phyloP scores from a whole-genome alignment of 1,140 invertebrate species.

The Diuraphis noxia region DNA sequence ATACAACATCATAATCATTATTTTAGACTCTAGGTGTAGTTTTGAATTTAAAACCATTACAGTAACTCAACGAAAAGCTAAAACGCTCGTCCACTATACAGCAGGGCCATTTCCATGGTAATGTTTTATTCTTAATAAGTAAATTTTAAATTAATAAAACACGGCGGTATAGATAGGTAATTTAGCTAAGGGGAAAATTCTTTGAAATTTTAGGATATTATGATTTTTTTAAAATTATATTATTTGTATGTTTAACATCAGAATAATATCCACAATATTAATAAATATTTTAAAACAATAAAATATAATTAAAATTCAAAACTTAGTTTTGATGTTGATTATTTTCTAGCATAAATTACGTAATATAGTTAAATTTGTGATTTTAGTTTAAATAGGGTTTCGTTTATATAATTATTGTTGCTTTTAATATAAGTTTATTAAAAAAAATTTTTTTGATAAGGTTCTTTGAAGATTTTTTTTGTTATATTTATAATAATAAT shows the following conservation, averaged over 20 bases:
- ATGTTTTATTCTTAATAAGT: neutral
- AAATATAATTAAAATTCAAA: neutral
- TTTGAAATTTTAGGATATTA: neutral
- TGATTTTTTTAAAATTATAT: neutral
- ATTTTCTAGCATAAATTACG: neutral
- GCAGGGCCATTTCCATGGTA: neutral
- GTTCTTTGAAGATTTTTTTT: neutral
- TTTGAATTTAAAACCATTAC: neutral
- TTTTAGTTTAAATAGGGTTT: neutral
- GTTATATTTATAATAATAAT: neutral
- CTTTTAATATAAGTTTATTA: neutral
- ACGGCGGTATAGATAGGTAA: neutral
- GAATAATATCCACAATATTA: neutral
- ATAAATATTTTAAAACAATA: no score
- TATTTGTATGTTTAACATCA: neutral
- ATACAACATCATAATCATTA: neutral
- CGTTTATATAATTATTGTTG: neutral
- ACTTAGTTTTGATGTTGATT: neutral
- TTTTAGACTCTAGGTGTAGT: neutral
- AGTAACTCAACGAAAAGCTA: neutral
- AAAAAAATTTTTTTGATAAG: neutral
- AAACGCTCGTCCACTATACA: neutral
- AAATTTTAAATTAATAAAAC: neutral
- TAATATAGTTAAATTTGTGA: neutral
- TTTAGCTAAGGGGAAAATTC: neutral